Evolutionary conservation across 2,797 vertebrate genomes (phyloP), one percentile per base, ranked within the genome.

Genomic region (Meda fulgida): DNA sequence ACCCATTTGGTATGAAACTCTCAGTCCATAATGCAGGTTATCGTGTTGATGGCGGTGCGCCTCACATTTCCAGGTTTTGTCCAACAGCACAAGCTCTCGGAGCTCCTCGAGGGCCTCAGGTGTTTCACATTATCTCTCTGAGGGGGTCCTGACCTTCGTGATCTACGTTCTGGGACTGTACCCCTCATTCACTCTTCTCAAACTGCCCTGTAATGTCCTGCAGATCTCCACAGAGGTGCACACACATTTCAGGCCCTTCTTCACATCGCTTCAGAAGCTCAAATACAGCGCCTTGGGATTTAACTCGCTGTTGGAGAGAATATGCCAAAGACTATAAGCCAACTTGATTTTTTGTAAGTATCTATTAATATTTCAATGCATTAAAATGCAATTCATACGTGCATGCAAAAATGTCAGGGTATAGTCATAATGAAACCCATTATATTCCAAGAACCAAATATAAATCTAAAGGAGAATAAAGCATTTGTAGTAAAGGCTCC

Each of bases 111-210:
- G 87, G 46, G 88, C 83, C 78, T 90, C 92, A 93, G 91, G 90
- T 93, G 93, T 87, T 92, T 93, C 88, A 66, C 81, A 91, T 93
- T 91, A 89, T 90, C 89, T 89, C 67, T 2, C 89, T 85, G 87
- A 73, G 60, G 78, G 81, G 48, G 43, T 65, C 81, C 83, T 84
- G 85, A 78, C 82, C 80, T 75, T 70, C 40, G 65, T 86, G 58
- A 34, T 85, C 86, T 88, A 31, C 55, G 80, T 60, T 80, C 70
- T 66, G 78, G 84, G 87, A 82, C 81, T 67, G 53, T n/a, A 86
- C 55, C 7, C 79, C 40, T 80, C 79, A n/a, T 65, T 51, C 83
- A 84, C 71, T 77, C 65, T 73, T 58, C 70, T 65, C 7, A 48
- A 73, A 38, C 66, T 18, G 29, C 40, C 38, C 78, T 67, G 73